Conservation (phyloP, 2,797 vertebrate genomes). For the Pangasius djambal region DNA sequence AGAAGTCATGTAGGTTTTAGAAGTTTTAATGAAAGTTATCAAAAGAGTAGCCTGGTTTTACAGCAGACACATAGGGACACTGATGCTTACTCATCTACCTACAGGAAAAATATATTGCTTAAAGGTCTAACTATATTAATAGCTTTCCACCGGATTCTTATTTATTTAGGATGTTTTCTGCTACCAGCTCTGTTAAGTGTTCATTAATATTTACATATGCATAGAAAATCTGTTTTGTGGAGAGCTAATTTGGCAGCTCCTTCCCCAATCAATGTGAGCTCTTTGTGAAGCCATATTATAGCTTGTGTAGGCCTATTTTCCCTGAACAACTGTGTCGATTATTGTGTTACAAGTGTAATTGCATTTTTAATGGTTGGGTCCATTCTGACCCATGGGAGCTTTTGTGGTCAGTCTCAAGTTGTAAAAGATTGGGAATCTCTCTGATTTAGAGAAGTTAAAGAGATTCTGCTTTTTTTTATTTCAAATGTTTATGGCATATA, state of each 20-base stretch:
- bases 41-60: neutral
- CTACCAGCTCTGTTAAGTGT: neutral
- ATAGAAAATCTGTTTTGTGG: neutral
- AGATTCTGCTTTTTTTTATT: neutral
- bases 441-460: neutral
- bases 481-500: neutral
- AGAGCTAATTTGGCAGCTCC: conserved; percentile 3
- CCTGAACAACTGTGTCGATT: neutral
- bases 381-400: neutral
- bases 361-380: neutral
- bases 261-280: neutral
- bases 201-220: conserved; percentile 9
- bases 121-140: neutral
- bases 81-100: neutral
- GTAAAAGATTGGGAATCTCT: neutral
- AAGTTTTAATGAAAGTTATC: neutral
- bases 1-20: neutral
- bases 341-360: conserved; percentile 4
- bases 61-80: neutral
- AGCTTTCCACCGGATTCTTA: neutral
- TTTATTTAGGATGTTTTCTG: neutral
- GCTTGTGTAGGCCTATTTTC: conserved; percentile 15
- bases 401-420: neutral
- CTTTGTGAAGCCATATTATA: conserved; percentile 1
- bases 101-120: neutral